These are phyloP conservation scores for Aphelenchoides avenae DNA, from an alignment of 1,140 invertebrate species.

Conservation along the genomic window DNA sequence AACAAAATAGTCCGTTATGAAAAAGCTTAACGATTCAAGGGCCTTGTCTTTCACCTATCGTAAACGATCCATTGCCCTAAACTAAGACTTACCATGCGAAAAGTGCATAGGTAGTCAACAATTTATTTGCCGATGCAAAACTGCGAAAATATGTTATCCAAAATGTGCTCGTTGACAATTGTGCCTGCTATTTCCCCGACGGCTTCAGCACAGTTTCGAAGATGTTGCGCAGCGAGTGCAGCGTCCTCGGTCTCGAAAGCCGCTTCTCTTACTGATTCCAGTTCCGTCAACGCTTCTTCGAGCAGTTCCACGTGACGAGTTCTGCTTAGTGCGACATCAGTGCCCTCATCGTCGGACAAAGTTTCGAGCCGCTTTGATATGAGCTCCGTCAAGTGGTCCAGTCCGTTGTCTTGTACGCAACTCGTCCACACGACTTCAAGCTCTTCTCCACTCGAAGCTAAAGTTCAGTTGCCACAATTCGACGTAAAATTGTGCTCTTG, in stretches of 20 bases:
- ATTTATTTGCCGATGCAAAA: constrained; percentile 58
- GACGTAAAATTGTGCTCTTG: no score
- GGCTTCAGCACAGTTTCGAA: constrained; percentile 26
- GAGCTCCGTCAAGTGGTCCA: constrained; percentile 23
- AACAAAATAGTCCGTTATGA: no score
- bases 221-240: constrained; percentile 43
- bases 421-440: constrained; percentile 31
- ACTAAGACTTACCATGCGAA: no score
- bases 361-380: not conserved
- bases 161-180: constrained; percentile 41
- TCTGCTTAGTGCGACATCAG: constrained; percentile 29
- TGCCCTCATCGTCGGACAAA: constrained; percentile 6
- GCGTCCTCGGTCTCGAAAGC: constrained; percentile 24
- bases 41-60: no score
- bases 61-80: no score
- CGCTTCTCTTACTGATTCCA: constrained; percentile 20
- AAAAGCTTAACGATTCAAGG: no score
- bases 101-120: no score
- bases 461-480: no score
- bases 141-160: constrained; percentile 45
- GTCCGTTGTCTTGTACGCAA: constrained; percentile 25
- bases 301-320: constrained; percentile 42
- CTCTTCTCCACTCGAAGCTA: constrained; percentile 15
- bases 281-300: constrained; percentile 30
- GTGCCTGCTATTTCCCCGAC: constrained; percentile 48